A percentile compares a stretch with the other conserved stretches of the same genome.
Evolutionary conservation across 2,113 vertebrate genomes (phyloP).

Genomic region (Athene cunicularia): DNA sequence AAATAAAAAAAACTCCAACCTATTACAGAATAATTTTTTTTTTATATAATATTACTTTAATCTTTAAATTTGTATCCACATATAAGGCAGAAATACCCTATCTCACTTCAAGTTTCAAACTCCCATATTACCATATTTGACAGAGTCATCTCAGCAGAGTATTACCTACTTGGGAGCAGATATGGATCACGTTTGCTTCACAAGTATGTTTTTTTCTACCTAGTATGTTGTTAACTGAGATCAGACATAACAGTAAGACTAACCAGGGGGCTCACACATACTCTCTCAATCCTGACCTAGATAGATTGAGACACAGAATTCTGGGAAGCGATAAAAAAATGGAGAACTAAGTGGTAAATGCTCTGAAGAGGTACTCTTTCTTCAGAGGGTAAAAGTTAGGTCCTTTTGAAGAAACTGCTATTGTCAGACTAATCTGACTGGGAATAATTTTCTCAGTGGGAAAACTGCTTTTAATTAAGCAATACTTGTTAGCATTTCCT

Average conservation of each 20-base stretch:
- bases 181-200: neutral
- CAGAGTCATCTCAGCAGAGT: neutral
- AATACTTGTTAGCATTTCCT: constrained; percentile 2
- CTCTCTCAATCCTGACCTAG: neutral
- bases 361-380: neutral
- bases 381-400: neutral
- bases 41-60: neutral
- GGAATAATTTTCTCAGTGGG: constrained; percentile 24
- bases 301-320: neutral
- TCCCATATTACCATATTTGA: neutral
- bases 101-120: neutral
- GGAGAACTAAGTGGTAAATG: neutral
- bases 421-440: neutral
- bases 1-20: rapidly evolving
- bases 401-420: neutral
- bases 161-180: neutral
- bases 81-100: neutral
- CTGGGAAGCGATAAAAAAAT: neutral
- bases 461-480: constrained; percentile 42
- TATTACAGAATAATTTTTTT: neutral
- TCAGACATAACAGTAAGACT: neutral
- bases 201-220: neutral
- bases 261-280: neutral
- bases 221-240: neutral
- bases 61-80: neutral